phyloP scores from a whole-genome alignment of 2,797 vertebrate species.

The Esox masquinongy region DNA sequence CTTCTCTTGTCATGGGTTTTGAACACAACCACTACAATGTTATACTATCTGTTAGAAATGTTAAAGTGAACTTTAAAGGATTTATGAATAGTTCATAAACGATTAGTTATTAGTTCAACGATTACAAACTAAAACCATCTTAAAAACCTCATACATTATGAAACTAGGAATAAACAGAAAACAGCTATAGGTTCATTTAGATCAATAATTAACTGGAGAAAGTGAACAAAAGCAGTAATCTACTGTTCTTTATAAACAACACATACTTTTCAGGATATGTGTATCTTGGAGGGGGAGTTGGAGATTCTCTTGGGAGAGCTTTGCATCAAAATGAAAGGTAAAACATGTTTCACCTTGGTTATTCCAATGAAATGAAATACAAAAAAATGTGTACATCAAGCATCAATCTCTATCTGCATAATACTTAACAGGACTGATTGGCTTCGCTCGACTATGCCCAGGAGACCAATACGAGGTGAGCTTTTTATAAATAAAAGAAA shows the following conservation, averaged over 20 bases:
- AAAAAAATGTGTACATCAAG: neutral
- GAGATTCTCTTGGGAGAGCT: slow-evolving; percentile 92
- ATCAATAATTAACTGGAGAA: neutral
- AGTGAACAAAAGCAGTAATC: neutral
- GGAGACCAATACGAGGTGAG: slow-evolving; percentile 97
- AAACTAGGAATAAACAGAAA: neutral
- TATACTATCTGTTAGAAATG: neutral
- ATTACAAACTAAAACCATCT: neutral
- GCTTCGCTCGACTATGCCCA: slow-evolving; percentile 93
- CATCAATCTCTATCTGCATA: slow-evolving; percentile 14
- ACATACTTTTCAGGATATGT: slow-evolving; percentile 85
- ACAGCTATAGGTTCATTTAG: neutral
- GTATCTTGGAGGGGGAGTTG: slow-evolving; percentile 86
- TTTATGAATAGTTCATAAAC: neutral
- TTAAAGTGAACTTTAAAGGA: neutral
- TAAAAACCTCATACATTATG: neutral
- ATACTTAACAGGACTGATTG: slow-evolving; percentile 84
- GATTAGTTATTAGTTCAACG: neutral
- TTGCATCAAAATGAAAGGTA: slow-evolving; percentile 97
- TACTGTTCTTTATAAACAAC: neutral
- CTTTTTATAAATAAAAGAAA: neutral
- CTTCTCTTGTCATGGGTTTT: slow-evolving; percentile 5
- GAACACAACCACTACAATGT: neutral
- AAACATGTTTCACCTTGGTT: neutral
- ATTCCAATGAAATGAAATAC: neutral